Conservation (phyloP, 2,888 invertebrate genomes). For the Ophraella communa region DNA sequence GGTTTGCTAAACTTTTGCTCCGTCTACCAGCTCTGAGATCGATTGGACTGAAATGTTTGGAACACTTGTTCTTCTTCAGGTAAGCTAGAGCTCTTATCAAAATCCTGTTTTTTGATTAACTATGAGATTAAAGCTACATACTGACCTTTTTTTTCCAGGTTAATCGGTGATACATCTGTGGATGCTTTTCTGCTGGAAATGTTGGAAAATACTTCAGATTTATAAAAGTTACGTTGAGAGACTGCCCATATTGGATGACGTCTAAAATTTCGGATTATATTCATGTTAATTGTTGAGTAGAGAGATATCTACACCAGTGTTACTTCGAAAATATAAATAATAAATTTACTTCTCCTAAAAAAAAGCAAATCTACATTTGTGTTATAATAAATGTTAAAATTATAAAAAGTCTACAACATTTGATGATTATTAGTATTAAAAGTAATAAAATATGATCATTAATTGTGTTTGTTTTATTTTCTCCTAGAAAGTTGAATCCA, state of each 20-base stretch:
- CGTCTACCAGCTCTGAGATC: constrained; percentile 89
- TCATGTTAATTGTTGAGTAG: neutral
- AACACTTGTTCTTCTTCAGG: constrained; percentile 93
- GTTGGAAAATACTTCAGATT: constrained; percentile 66
- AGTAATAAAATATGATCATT: neutral
- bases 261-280: neutral
- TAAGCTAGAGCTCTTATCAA: neutral
- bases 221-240: constrained; percentile 14
- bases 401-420: neutral
- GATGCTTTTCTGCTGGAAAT: constrained; percentile 85
- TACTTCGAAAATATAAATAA: neutral
- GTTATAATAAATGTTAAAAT: neutral
- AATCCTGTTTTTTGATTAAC: neutral
- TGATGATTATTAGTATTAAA: neutral
- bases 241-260: neutral
- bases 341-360: neutral
- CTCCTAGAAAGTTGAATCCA: too few species aligned
- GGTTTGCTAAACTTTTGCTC: constrained; percentile 93
- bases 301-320: neutral
- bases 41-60: constrained; percentile 92
- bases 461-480: neutral
- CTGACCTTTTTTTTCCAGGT: constrained; percentile 85
- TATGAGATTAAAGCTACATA: too few species aligned
- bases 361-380: neutral
- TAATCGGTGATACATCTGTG: constrained; percentile 86